phyloP scores from a whole-genome alignment of 2,888 invertebrate genomes.

The Drosophila stalkeri region DNA sequence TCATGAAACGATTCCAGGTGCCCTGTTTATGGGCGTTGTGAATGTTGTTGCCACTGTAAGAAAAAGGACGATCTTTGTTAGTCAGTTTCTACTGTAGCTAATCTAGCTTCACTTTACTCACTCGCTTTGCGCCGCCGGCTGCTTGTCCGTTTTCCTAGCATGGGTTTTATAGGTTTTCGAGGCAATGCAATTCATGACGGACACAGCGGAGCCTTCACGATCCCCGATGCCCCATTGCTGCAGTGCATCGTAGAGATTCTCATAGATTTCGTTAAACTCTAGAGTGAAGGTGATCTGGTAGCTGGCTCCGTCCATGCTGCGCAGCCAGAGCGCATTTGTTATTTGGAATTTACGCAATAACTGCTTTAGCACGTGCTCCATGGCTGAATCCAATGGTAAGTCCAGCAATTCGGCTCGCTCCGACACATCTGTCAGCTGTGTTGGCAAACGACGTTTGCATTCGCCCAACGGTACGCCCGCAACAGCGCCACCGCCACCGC shows the following conservation, averaged over 20 bases:
- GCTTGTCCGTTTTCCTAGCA: slow-evolving; percentile 45
- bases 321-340: slow-evolving; percentile 87
- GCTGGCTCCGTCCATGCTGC: slow-evolving; percentile 86
- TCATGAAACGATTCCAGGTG: slow-evolving; percentile 88
- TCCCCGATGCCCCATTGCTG: slow-evolving; percentile 88
- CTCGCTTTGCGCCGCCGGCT: slow-evolving; percentile 37
- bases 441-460: slow-evolving; percentile 20
- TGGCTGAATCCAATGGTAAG: slow-evolving; percentile 71
- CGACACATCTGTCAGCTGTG: slow-evolving; percentile 49
- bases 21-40: slow-evolving; percentile 71
- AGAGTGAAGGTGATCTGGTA: slow-evolving; percentile 87
- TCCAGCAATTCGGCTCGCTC: slow-evolving; percentile 47
- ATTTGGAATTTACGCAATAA: slow-evolving; percentile 86
- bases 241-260: slow-evolving; percentile 87
- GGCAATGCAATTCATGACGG: slow-evolving; percentile 88
- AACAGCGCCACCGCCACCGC: neutral
- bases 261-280: slow-evolving; percentile 87
- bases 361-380: slow-evolving; percentile 86
- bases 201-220: slow-evolving; percentile 87
- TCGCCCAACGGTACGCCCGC: neutral
- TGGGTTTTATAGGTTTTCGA: slow-evolving; percentile 72
- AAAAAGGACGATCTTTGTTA: neutral
- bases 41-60: slow-evolving; percentile 50
- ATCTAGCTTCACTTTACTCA: slow-evolving; percentile 24
- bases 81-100: neutral